Evolutionary conservation across 2,888 invertebrate species (phyloP).

Genomic region (Smittia aterrima): DNA sequence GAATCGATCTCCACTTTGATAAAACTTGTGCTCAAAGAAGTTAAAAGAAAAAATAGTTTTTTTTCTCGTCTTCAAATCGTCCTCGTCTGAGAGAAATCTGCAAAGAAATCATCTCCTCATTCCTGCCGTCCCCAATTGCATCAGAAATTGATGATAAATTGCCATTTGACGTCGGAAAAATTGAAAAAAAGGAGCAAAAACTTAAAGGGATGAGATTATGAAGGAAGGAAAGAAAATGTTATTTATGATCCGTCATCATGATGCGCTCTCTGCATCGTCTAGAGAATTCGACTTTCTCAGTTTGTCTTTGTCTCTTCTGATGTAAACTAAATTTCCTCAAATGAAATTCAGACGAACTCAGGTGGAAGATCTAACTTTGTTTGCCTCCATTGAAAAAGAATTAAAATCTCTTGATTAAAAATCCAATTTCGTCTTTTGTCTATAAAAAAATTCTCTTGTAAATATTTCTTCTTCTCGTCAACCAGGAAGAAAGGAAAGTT

Average conservation of each 20-base stretch:
- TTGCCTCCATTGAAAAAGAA: neutral
- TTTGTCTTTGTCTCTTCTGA: neutral
- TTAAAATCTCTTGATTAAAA: constrained; percentile 1
- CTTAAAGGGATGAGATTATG: neutral
- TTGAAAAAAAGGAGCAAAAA: neutral
- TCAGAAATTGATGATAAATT: constrained; percentile 30
- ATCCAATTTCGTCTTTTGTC: constrained; percentile 8
- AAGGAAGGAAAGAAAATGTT: neutral
- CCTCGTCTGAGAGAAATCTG: no score
- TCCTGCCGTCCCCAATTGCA: neutral
- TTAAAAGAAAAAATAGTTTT: no score
- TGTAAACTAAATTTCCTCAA: neutral
- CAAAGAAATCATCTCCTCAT: no score
- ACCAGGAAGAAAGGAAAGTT: no score
- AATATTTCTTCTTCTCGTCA: neutral
- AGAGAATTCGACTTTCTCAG: neutral
- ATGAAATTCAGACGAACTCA: neutral
- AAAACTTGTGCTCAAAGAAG: neutral
- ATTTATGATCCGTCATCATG: constrained; percentile 10
- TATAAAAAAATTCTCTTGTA: neutral
- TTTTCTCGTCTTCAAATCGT: no score
- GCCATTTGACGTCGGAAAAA: constrained; percentile 18
- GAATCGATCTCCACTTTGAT: neutral
- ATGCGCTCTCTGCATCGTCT: neutral
- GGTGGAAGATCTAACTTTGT: neutral